Base-by-base conservation (phyloP, 2,797 vertebrate species). In the Petrocephalus sullivani region DNA sequence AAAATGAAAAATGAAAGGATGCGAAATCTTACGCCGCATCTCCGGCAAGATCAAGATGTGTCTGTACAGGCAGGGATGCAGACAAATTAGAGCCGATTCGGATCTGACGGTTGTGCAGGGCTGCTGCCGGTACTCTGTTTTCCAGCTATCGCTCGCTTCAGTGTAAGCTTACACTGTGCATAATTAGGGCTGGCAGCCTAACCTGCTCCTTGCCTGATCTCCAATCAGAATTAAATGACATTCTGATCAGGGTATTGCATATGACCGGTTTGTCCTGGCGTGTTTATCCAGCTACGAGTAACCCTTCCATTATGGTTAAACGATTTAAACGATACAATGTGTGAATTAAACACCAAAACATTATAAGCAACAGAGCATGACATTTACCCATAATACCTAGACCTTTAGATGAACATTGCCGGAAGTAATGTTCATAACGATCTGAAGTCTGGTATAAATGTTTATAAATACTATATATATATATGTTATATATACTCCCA, bases 1-100 rank as follows among this genome's bases (percentile, higher is more conserved):
- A 49, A 82, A 56, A 90, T 90, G 71, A 61, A 88, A 71, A 71
- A 88, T 33, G 71, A 91, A 91, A 71, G 89, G 89, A 23, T 10
- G 89, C 92, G 91, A 75, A 58, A 94, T 95, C 85, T 12, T 23
- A 92, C 91, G 87, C 14, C 75, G 89, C 85, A 89, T 90, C 90
- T 83, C 85, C 82, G 51, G 71, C 10, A 89, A 93, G 93, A 95
- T 93, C 92, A 93, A 92, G 91, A 88, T 90, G 89, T 89, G 86
- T 93, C 92, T 91, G 89, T 89, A 91, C 87, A 89, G 89, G 90
- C 93, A 93, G 91, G 93, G 90, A 91, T 89, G 94, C 91, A 93
- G 93, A 95, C 94, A 93, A 93, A 95, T 95, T 90, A 92, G 86
- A 87, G 88, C 89, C 90, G 92, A 93, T 94, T 94, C 7, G n/a